Conservation (phyloP, 2,113 vertebrate genomes). For the Alaudala cheleensis region DNA sequence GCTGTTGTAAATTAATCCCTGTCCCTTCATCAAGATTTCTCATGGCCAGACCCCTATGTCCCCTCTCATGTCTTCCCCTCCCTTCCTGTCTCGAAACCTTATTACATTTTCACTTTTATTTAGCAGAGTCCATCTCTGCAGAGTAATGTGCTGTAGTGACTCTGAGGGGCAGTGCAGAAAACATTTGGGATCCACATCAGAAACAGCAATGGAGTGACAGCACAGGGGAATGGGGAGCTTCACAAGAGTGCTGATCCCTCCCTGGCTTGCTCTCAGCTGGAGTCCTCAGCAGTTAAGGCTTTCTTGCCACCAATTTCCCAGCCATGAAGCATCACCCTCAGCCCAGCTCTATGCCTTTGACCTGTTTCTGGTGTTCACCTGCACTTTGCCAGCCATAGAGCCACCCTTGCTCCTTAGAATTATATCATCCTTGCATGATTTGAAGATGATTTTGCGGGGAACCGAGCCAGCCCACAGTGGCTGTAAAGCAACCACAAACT, state of each 20-base stretch:
- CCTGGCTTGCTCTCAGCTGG: not conserved
- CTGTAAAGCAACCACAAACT: not conserved
- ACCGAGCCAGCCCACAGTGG: not conserved
- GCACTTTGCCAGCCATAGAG: not conserved
- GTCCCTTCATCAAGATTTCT: not conserved
- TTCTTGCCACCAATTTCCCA: not conserved
- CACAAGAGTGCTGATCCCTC: not conserved
- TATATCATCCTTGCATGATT: not conserved
- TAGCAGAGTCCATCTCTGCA: not conserved
- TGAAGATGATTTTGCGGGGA: not conserved
- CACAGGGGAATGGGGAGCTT: not conserved
- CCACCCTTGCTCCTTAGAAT: not conserved
- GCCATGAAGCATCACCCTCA: not conserved
- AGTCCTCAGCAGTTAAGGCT: not conserved
- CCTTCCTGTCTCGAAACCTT: not conserved
- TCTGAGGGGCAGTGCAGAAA: not conserved
- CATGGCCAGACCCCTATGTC: not conserved
- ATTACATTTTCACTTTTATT: not conserved
- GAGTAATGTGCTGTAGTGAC: not conserved
- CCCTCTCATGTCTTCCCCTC: fast-evolving
- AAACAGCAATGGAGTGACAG: not conserved
- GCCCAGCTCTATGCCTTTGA: not conserved
- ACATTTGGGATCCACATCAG: not conserved
- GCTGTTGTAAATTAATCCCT: not conserved
- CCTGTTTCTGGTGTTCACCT: not conserved